A percentile compares a stretch with the other conserved stretches of the same genome.
Conservation (phyloP, 1,140 invertebrate species). For the Diploscapter pachys region DNA sequence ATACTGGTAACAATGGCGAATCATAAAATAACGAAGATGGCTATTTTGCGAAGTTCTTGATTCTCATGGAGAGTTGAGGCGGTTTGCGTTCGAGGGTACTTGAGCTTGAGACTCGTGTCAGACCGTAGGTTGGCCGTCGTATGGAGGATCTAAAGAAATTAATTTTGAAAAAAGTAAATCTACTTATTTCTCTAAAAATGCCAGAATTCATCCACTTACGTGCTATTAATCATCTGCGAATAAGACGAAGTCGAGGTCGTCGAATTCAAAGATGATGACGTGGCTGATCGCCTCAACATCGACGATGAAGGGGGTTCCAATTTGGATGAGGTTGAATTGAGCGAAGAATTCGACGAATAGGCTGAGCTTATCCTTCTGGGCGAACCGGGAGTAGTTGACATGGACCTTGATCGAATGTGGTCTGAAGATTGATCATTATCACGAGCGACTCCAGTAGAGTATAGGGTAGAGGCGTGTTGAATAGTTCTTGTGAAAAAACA, state of each 20-base stretch:
- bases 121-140: slow-evolving; percentile 44
- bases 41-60: too few relatives aligned
- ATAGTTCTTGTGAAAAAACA: too few relatives aligned
- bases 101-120: slow-evolving; percentile 42
- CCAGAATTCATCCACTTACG: background rate
- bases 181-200: too few relatives aligned
- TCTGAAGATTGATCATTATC: too few relatives aligned
- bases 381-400: slow-evolving; percentile 6
- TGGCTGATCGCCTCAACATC: slow-evolving; percentile 31
- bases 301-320: slow-evolving; percentile 13
- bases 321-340: slow-evolving; percentile 16
- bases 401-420: background rate
- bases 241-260: slow-evolving; percentile 33
- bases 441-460: too few relatives aligned
- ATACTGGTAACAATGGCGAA: too few relatives aligned
- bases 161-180: too few relatives aligned
- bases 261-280: slow-evolving; percentile 22
- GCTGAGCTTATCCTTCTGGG: background rate
- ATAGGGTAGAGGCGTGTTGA: too few relatives aligned
- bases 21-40: too few relatives aligned
- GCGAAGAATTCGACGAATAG: slow-evolving; percentile 7
- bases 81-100: slow-evolving; percentile 29
- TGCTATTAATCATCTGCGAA: slow-evolving; percentile 30
- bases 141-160: slow-evolving; percentile 23
- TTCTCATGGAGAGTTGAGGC: background rate